A percentile compares a stretch with the other conserved stretches of the same genome.
These are phyloP conservation scores for Glossosoma conforme DNA, from an alignment of 1,140 invertebrate species.

Conservation along the genomic window DNA sequence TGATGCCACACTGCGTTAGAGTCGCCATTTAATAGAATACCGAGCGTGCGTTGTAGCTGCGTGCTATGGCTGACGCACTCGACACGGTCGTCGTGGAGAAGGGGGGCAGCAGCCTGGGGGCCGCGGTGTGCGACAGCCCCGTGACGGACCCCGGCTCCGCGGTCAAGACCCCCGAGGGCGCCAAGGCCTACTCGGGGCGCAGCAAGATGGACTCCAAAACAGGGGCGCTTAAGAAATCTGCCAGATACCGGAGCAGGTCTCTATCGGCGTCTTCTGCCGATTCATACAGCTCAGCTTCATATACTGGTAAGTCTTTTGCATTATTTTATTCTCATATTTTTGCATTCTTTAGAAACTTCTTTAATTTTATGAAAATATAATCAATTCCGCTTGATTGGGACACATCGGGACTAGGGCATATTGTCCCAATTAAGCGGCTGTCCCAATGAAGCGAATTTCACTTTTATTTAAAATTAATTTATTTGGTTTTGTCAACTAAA, in stretches of 20 bases:
- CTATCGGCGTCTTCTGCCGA: slow-evolving; percentile 90
- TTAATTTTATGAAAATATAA: too few species aligned
- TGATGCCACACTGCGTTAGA: too few species aligned
- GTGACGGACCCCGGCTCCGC: slow-evolving; percentile 48
- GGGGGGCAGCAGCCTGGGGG: slow-evolving; percentile 9
- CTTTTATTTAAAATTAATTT: too few species aligned
- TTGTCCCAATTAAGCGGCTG: too few species aligned
- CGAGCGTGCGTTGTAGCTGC: too few species aligned
- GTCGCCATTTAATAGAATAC: too few species aligned
- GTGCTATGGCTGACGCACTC: slow-evolving; percentile 26
- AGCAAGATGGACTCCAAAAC: slow-evolving; percentile 47
- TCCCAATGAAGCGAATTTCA: too few species aligned
- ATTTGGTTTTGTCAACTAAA: too few species aligned
- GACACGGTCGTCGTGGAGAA: slow-evolving; percentile 13
- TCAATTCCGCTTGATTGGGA: too few species aligned
- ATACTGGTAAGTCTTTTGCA: slow-evolving; percentile 44
- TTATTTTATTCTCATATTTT: too few species aligned
- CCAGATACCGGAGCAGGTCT: slow-evolving; percentile 79
- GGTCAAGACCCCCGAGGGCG: slow-evolving; percentile 34
- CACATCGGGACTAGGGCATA: too few species aligned
- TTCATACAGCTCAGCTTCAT: slow-evolving; percentile 78
- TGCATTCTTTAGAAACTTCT: too few species aligned
- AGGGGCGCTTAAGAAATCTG: slow-evolving; percentile 76
- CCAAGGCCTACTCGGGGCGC: slow-evolving; percentile 34
- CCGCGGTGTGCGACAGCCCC: slow-evolving; percentile 41